A percentile compares a stretch with the other conserved stretches of the same genome.
Evolutionary conservation across 2,888 invertebrate species (phyloP).

Genomic region (Latrodectus elegans): DNA sequence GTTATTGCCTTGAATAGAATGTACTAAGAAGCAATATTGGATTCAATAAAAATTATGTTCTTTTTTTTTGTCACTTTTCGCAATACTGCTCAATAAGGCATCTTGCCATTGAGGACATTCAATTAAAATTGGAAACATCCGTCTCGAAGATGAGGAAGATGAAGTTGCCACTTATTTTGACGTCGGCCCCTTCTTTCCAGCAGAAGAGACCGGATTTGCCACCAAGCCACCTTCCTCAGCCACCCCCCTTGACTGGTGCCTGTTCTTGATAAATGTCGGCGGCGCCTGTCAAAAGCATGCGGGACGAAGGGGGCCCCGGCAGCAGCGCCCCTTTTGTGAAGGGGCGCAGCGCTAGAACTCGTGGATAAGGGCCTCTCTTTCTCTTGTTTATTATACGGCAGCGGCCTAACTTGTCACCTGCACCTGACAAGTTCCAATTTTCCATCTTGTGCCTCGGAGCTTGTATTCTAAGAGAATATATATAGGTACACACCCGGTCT

Average conservation of each 20-base stretch:
- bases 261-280: slow-evolving; percentile 69
- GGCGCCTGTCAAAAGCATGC: slow-evolving; percentile 66
- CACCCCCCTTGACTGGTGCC: slow-evolving; percentile 40
- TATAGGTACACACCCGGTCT: slow-evolving; percentile 3
- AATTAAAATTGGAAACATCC: too few species aligned
- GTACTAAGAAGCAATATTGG: too few species aligned
- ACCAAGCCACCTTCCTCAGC: slow-evolving; percentile 35
- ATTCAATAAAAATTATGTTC: too few species aligned
- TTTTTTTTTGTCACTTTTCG: too few species aligned
- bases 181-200: slow-evolving; percentile 23
- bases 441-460: slow-evolving; percentile 12
- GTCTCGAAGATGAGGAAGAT: too few species aligned
- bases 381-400: slow-evolving; percentile 66
- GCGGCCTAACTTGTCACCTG: slow-evolving; percentile 67
- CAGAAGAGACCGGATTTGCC: slow-evolving; percentile 63
- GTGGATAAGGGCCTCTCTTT: slow-evolving; percentile 49
- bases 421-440: slow-evolving; percentile 67
- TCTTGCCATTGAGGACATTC: too few species aligned
- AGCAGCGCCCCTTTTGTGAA: slow-evolving; percentile 51
- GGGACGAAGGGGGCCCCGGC: slow-evolving; percentile 11
- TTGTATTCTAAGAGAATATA: slow-evolving; percentile 39
- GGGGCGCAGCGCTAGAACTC: slow-evolving; percentile 41
- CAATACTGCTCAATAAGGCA: too few species aligned
- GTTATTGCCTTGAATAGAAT: too few species aligned
- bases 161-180: slow-evolving; percentile 3